phyloP scores from a whole-genome alignment of 2,113 vertebrate species.

The Dascyllus trimaculatus region DNA sequence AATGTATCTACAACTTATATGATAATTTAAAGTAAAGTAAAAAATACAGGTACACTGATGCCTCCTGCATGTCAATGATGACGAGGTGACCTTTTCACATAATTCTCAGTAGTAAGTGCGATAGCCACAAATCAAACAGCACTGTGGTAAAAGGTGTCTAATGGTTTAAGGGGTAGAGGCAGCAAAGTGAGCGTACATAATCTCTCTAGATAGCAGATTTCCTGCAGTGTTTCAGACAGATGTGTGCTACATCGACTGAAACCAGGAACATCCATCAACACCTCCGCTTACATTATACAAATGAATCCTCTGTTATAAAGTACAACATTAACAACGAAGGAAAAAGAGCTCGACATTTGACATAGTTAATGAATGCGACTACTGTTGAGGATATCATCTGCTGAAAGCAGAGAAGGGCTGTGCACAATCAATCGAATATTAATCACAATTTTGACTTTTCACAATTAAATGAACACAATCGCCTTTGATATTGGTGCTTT shows the following conservation, averaged over 20 bases:
- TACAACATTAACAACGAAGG: background rate
- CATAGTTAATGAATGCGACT: background rate
- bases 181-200: background rate
- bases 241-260: too few relatives aligned
- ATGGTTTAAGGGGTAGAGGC: constrained; percentile 12
- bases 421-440: too few relatives aligned
- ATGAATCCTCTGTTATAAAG: background rate
- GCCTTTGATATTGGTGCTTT: too few relatives aligned
- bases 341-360: background rate
- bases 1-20: background rate
- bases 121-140: constrained; percentile 8
- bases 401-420: background rate
- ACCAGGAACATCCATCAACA: too few relatives aligned
- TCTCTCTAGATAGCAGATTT: constrained; percentile 1
- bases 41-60: background rate
- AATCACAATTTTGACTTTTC: too few relatives aligned
- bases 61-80: constrained; percentile 8
- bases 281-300: too few relatives aligned
- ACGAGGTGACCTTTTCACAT: constrained; percentile 12
- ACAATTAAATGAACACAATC: too few relatives aligned
- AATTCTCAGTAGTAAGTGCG: constrained; percentile 18
- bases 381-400: background rate
- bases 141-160: background rate
- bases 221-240: background rate
- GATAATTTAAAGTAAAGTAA: constrained; percentile 5